Base-by-base conservation (phyloP, 2,888 invertebrate species). In the Tubulanus polymorphus region DNA sequence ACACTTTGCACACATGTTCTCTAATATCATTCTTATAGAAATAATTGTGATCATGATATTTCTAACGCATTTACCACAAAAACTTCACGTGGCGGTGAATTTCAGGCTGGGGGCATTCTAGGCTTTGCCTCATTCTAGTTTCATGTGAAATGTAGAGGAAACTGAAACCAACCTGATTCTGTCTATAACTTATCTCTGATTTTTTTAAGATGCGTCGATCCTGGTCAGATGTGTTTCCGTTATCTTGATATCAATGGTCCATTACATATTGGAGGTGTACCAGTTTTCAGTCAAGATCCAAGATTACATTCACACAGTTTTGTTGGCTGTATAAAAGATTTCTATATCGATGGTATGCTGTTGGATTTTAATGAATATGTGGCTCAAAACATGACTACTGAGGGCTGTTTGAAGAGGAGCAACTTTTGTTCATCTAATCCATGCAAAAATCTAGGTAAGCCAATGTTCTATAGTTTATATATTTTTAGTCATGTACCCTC, bases 201-300 rank as follows among this genome's bases (percentile, higher is more conserved):
- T 47, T 53, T 53, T 61, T 59, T 6, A 67, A 80, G 81, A 55
- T 84, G 83, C 71, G 69, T 75, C 45, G 76, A 79, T 58, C 74
- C 80, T 51, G 81, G 81, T 28, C 81, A 81, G 61, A 79, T 78
- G 30, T 84, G 84, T 66, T 81, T 81, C 63, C 77, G 94, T 56
- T 93, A 93, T 73, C 80, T 97, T 32, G 96, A 97, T 76, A 81
- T 97, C 35, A 95, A 95, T 0, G 75, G 93, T 0, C 93, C 93
- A 12, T 79, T 94, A 26, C 93, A 93, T 78, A 81, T 97, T 6
- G 96, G 96, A 0, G 95, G 95, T 0, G 81, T 96, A 1, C 94
- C 95, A 0, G 63, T 63, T n/a, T 56, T 71, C 12, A 70, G 70
- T 1, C 64, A 69, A 12, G 63, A 61, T 28, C 71, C 72, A 59